Evolutionary conservation across 2,797 vertebrate species (phyloP), one percentile per base, ranked within the genome.

Genomic region (Schizopygopsis malacanthus): DNA sequence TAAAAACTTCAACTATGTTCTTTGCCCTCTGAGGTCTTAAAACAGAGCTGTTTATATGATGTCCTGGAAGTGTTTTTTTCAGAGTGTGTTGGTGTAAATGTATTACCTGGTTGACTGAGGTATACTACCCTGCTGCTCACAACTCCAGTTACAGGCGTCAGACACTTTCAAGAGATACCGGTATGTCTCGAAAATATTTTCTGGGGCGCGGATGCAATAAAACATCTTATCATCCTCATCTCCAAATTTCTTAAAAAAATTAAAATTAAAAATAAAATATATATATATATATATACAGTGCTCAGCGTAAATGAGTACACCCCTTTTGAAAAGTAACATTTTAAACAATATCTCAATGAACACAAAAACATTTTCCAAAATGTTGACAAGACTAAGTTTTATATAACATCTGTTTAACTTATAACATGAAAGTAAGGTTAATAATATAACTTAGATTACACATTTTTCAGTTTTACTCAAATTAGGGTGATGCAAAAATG

Each of bases 201-300:
- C 89, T 0, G 96, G 95, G 0, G 97, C 98, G 89, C 93, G 92
- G 78, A 99, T 93, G 22, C 97, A 97, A 61, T 96, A 96, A 91
- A 97, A 99, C 4, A 96, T 78, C 7, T 94, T 95, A 0, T 94
- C 85, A 2, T 92, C 85, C 1, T 92, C 86, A 28, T 95, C 90
- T 70, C 89, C 82, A n/a, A 95, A 92, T 94, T 92, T 92, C 95
- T 96, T 81, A 86, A 11, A 82, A 39, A 18, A 89, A 28, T 28
- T 28, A 28, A 39, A 33, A 41, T 4, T 5, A 39, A 39, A 0
- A 39, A 39, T 39, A 39, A 39, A 6, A 39, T 39, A 33, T 33
- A 33, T 33, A 28, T 1, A 33, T 33, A 33, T 33, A 33, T 33
- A 33, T 33, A 33, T 33, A 33, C 25, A 28, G 25, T 28, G 25